A percentile compares a stretch with the other conserved stretches of the same genome.
Conservation (phyloP, 2,113 vertebrate species). For the Megaleporinus macrocephalus region DNA sequence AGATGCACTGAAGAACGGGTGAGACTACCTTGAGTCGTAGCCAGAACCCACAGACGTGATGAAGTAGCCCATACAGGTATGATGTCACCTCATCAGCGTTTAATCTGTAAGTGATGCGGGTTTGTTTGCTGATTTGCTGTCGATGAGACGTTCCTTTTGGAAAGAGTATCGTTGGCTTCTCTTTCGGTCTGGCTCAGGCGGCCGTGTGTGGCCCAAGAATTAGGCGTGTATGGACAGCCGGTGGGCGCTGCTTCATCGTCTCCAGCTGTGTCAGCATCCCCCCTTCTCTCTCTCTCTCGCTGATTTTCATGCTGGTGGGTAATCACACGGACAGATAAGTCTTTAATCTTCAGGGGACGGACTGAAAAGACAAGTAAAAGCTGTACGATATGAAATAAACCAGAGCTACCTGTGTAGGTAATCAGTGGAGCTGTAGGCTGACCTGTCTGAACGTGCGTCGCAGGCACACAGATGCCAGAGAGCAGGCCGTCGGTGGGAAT, state of each 20-base stretch:
- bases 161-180: neutral
- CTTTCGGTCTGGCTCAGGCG: neutral
- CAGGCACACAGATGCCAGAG: neutral
- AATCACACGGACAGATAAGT: constrained; percentile 9
- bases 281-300: too few species aligned
- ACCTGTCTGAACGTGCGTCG: neutral
- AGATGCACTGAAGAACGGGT: too few species aligned
- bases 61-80: neutral
- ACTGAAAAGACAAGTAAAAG: constrained; percentile 1
- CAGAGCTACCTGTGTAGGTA: constrained; percentile 20
- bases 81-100: constrained; percentile 7
- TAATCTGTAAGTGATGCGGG: constrained; percentile 19
- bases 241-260: neutral
- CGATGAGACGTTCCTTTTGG: neutral
- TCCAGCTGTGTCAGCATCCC: constrained; percentile 10
- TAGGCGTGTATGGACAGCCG: constrained; percentile 1
- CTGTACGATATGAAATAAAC: constrained; percentile 13
- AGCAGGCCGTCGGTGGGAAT: neutral
- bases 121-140: constrained; percentile 18
- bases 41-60: constrained; percentile 8
- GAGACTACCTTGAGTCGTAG: neutral
- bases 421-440: constrained; percentile 8
- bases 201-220: neutral
- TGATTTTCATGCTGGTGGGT: constrained; percentile 41
- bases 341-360: constrained; percentile 15